phyloP scores from a whole-genome alignment of 2,113 vertebrate genomes.

The Poeciliopsis retropinna region DNA sequence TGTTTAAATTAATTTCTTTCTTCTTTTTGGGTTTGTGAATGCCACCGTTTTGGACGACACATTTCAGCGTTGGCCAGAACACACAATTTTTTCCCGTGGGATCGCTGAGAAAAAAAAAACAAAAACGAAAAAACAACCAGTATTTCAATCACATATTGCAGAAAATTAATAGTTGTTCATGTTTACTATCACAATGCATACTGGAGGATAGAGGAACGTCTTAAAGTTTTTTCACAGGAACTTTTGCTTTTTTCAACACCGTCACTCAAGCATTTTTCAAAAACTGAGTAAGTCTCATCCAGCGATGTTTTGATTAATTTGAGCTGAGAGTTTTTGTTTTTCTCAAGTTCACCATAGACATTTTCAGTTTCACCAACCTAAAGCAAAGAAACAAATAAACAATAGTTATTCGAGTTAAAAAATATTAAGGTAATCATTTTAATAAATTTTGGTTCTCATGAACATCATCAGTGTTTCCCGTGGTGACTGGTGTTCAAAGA shows the following conservation, averaged over 20 bases:
- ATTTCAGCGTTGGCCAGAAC: slow-evolving; percentile 7
- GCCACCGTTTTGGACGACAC: slow-evolving; percentile 13
- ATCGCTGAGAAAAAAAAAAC: background rate
- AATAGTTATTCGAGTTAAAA: too few species aligned
- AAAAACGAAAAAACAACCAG: background rate
- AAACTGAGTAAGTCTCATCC: background rate
- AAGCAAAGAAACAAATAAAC: background rate
- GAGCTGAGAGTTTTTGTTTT: background rate
- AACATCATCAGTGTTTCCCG: too few species aligned
- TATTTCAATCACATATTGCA: background rate
- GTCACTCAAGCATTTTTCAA: slow-evolving; percentile 20
- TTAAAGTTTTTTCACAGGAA: background rate
- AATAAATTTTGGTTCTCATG: too few species aligned
- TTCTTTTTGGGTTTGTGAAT: background rate
- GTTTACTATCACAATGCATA: slow-evolving; percentile 6
- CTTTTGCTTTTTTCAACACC: slow-evolving; percentile 28
- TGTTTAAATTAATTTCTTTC: slow-evolving; percentile 26
- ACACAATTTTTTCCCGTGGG: background rate
- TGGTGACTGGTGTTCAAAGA: too few species aligned
- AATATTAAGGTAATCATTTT: too few species aligned
- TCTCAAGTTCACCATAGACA: background rate
- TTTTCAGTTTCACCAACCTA: background rate
- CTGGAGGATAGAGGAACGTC: background rate
- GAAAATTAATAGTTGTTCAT: background rate
- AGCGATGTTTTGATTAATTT: background rate